These are phyloP conservation scores for Formica exsecta DNA, from an alignment of 1,140 invertebrate species.

Conservation along the genomic window DNA sequence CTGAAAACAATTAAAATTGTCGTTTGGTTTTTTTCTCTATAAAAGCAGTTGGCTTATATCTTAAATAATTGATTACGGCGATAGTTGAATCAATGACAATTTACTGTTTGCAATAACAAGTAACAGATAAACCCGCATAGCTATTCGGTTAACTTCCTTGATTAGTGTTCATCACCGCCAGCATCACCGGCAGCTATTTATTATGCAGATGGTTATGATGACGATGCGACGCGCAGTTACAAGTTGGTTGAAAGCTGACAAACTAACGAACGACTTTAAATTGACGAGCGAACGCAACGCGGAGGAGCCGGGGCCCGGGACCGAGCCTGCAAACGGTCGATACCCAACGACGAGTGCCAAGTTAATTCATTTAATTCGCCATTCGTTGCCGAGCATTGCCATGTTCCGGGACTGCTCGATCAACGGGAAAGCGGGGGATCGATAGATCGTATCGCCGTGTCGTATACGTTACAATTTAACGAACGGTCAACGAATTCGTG, in stretches of 20 bases:
- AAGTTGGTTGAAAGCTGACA: conserved; percentile 55
- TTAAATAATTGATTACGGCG: conserved; percentile 1
- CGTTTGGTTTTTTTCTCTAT: not conserved
- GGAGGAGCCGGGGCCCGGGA: not conserved
- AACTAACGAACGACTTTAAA: conserved; percentile 55
- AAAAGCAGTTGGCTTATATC: conserved; percentile 14
- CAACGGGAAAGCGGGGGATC: not conserved
- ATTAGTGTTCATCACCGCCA: conserved; percentile 43
- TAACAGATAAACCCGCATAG: conserved; percentile 37
- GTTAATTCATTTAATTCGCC: conserved; percentile 55
- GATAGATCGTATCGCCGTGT: conserved; percentile 46
- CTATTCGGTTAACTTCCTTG: conserved; percentile 41
- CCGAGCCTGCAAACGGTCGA: conserved; percentile 25
- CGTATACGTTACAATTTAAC: conserved; percentile 55
- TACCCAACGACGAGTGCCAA: conserved; percentile 14
- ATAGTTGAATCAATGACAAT: conserved; percentile 15
- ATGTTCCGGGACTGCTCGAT: conserved; percentile 16
- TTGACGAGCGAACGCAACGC: conserved; percentile 47
- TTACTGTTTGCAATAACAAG: conserved; percentile 33
- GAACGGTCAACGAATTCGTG: conserved; percentile 47
- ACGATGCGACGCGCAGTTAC: conserved; percentile 50
- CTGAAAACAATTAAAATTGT: not conserved
- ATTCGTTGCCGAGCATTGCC: conserved; percentile 41
- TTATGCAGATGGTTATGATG: conserved; percentile 56
- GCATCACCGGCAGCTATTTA: conserved; percentile 47